These are phyloP conservation scores for Ernsta delagoae DNA, from an alignment of 2,888 invertebrate species.

Conservation along the genomic window DNA sequence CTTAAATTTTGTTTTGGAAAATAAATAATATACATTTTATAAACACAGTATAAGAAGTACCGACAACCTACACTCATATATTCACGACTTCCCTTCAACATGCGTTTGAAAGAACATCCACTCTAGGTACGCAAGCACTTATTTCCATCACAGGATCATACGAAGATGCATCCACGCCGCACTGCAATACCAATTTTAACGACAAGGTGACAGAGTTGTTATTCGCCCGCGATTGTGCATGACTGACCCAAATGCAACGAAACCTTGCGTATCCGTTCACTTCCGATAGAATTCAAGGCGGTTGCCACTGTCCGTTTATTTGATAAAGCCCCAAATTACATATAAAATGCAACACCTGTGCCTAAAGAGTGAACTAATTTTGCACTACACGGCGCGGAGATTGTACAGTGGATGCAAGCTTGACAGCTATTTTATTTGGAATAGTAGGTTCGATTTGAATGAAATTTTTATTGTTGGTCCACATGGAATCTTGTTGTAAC, in stretches of 20 bases:
- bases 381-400: not conserved
- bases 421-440: too few relatives aligned
- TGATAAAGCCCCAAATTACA: constrained; percentile 24
- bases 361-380: not conserved
- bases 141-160: constrained; percentile 2
- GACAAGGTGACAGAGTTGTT: not conserved
- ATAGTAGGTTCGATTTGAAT: too few relatives aligned
- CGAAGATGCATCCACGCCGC: constrained; percentile 3
- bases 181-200: constrained; percentile 12
- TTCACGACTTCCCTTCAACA: not conserved
- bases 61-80: not conserved
- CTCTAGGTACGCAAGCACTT: not conserved
- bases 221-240: not conserved
- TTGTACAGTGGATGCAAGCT: not conserved
- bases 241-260: constrained; percentile 40
- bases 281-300: constrained; percentile 38
- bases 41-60: too few relatives aligned
- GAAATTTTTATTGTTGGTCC: too few relatives aligned
- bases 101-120: too few relatives aligned
- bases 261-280: constrained; percentile 44
- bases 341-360: not conserved
- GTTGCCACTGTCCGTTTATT: constrained; percentile 2
- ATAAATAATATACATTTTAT: too few relatives aligned
- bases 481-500: too few relatives aligned
- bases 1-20: too few relatives aligned